Percentiles rank a stretch among this genome's conserved stretches.
Evolutionary conservation across 2,113 vertebrate genomes (phyloP).

Genomic region (Grammomys dolichurus): DNA sequence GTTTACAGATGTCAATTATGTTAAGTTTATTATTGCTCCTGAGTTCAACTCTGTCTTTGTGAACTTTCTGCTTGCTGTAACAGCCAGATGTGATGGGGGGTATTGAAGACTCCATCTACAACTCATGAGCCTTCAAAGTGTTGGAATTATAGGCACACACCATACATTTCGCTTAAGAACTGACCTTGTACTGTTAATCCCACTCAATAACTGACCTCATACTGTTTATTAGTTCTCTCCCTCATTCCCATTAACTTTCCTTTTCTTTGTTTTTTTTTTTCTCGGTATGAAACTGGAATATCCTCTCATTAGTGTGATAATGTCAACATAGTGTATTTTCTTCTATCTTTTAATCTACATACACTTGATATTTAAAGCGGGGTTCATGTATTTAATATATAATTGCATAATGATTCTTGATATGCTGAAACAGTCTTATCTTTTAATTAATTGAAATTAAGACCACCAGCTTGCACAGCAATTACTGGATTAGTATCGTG

Average conservation of each 20-base stretch:
- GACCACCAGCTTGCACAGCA: background rate
- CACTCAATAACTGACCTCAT: background rate
- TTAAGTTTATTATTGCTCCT: background rate
- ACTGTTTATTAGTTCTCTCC: background rate
- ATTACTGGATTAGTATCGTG: background rate
- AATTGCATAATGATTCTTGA: background rate
- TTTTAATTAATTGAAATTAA: slow-evolving; percentile 27
- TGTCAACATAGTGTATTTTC: background rate
- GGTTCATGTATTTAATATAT: background rate
- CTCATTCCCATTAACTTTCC: background rate
- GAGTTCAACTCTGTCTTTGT: background rate
- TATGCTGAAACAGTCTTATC: background rate
- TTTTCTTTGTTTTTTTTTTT: background rate
- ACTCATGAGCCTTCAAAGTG: background rate
- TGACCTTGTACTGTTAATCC: background rate
- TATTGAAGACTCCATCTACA: background rate
- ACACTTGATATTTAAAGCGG: background rate
- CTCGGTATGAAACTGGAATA: background rate
- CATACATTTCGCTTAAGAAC: background rate
- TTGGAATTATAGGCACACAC: background rate
- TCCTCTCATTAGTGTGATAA: background rate
- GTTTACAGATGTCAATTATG: background rate
- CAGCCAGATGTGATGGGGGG: background rate
- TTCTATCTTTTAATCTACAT: background rate
- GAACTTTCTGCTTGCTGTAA: background rate